Conservation (phyloP, 1,140 invertebrate species). For the Heliothis virescens region DNA sequence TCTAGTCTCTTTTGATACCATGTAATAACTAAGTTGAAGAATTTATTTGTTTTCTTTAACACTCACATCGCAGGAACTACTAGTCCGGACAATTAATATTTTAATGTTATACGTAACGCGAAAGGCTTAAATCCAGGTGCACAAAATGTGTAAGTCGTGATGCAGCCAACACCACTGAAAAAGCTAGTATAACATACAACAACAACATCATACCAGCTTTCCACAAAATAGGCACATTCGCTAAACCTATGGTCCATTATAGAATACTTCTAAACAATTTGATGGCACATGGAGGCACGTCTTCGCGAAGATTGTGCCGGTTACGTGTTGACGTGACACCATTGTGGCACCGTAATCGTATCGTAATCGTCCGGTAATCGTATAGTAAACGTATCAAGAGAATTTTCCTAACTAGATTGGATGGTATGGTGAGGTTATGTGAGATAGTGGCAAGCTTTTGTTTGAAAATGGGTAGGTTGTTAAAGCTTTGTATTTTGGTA, state of each 20-base stretch:
- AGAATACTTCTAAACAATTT: conserved; percentile 42
- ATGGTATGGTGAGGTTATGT: conserved; percentile 51
- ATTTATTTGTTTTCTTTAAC: too few relatives aligned
- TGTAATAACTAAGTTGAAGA: too few relatives aligned
- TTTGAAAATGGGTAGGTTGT: too few relatives aligned
- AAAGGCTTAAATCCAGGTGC: too few relatives aligned
- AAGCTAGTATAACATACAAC: too few relatives aligned
- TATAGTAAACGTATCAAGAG: conserved; percentile 61
- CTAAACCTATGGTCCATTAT: not conserved
- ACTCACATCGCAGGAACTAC: too few relatives aligned
- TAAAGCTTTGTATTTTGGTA: too few relatives aligned
- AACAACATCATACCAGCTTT: not conserved
- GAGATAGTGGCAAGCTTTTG: conserved; percentile 3
- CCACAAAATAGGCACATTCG: not conserved
- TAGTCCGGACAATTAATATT: too few relatives aligned
- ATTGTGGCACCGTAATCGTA: conserved; percentile 56
- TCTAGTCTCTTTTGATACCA: too few relatives aligned
- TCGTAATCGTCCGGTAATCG: conserved; percentile 58
- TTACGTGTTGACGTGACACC: conserved; percentile 56
- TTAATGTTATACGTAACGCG: too few relatives aligned
- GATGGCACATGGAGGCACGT: conserved; percentile 44
- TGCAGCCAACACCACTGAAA: too few relatives aligned
- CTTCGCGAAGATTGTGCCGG: conserved; percentile 27
- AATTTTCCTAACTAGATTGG: conserved; percentile 71
- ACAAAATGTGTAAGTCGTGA: too few relatives aligned